Base-by-base conservation (phyloP, 1,140 invertebrate genomes). In the Achatina immaculata region DNA sequence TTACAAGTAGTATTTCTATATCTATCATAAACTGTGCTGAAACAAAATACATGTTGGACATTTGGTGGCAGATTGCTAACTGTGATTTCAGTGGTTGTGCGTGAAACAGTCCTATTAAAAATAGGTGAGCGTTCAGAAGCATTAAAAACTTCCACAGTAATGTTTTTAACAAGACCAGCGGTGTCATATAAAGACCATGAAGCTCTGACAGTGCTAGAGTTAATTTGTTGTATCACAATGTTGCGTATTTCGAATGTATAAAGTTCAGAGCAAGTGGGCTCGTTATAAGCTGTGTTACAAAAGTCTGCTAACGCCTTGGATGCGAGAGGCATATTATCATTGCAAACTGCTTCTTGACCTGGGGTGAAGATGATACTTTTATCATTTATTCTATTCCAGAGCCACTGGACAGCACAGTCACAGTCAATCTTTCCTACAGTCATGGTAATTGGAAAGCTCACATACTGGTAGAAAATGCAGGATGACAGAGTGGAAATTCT, bases 391-490 rank as follows among this genome's bases (percentile, higher is more conserved):
- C 43, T n/a, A 11, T 28, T 34, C 71, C 71, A 73, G 2, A 73
- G 42, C 71, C 71, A 73, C 2, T 31, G 19, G 28, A 48, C 42
- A 45, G 19, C 6, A 48, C 71, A 73, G 71, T 73, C 28, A 73
- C 71, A 73, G 11, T 3, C n/a, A 28, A 73, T 43, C 0, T 7
- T 14, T 40, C 68, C 68, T 21, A 69, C 6, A 1, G 31, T 28
- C 42, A 73, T 48, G 40, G 24, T 34, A 34, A 73, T n/a, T 43
- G 71, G 71, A 48, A 38, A 51, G 28, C 71, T 73, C 1, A n/a
- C 48, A 31, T 73, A 73, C 38, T 45, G 38, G 28, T 73, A 34
- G 31, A 73, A 73, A 4, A 51, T 43, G 42, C 71, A 73, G n/a
- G 71, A 48, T 11, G 71, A 48, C 9, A 73, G 43, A 28, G 40